phyloP scores from a whole-genome alignment of 2,888 invertebrate species.

The Troglohyphantes excavatus region DNA sequence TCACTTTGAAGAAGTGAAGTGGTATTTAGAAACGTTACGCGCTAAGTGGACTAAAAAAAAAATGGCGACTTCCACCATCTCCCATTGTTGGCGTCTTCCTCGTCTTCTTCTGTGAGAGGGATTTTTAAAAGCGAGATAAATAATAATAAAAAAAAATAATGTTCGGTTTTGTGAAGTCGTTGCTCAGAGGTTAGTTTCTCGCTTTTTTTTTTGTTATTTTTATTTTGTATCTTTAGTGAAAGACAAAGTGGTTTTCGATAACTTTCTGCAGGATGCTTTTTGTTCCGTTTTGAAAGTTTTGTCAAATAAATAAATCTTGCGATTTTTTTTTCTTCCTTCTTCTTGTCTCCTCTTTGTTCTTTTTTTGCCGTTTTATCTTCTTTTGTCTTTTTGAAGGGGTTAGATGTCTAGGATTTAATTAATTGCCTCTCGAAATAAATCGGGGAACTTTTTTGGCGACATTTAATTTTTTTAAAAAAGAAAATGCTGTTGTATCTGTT shows the following conservation, averaged over 20 bases:
- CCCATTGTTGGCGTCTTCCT: neutral
- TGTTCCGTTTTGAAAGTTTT: constrained; percentile 36
- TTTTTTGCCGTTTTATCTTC: neutral
- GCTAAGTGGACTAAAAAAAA: constrained; percentile 50
- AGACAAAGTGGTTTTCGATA: constrained; percentile 78
- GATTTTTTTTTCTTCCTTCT: neutral
- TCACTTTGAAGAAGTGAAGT: constrained; percentile 76
- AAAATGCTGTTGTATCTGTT: too few species aligned
- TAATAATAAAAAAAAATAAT: neutral
- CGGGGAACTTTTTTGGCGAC: neutral
- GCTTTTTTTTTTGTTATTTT: neutral
- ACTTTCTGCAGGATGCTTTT: constrained; percentile 63
- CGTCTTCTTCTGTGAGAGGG: constrained; percentile 8
- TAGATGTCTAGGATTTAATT: neutral
- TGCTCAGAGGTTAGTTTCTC: neutral
- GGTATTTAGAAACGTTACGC: constrained; percentile 64
- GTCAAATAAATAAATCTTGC: constrained; percentile 16
- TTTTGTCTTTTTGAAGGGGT: constrained; percentile 12
- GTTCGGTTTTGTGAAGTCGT: constrained; percentile 14
- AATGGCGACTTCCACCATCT: neutral
- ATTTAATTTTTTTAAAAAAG: too few species aligned
- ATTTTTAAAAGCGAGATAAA: constrained; percentile 31
- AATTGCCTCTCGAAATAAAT: constrained; percentile 12
- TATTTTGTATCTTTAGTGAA: constrained; percentile 59
- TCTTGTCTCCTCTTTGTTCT: too few species aligned